Conservation (phyloP, 1,140 invertebrate species). For the Atta texana region DNA sequence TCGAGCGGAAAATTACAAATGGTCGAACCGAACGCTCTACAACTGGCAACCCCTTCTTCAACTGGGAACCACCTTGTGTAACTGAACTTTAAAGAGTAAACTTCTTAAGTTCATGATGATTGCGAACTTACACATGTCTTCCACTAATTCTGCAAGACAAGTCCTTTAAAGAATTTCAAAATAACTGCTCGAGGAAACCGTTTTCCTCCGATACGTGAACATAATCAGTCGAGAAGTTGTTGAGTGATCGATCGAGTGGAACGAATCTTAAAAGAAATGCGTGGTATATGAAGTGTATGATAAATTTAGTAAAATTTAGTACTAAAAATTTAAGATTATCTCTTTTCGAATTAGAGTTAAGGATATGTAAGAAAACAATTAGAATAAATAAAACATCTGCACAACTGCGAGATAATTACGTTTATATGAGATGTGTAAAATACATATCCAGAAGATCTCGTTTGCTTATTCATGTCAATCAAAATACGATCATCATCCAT, state of each 20-base stretch:
- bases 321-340: background rate
- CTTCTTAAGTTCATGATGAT: constrained; percentile 51
- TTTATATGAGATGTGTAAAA: background rate
- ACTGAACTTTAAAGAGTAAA: constrained; percentile 64
- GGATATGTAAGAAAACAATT: background rate
- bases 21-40: constrained; percentile 70
- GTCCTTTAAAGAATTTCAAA: constrained; percentile 45
- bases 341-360: background rate
- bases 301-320: background rate
- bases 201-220: constrained; percentile 18
- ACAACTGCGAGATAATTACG: background rate
- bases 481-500: background rate
- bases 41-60: constrained; percentile 75
- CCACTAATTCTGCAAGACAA: constrained; percentile 39
- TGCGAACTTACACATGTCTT: constrained; percentile 50
- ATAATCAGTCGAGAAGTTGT: constrained; percentile 7
- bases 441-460: background rate
- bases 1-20: constrained; percentile 82
- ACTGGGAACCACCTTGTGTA: constrained; percentile 37
- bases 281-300: too few species aligned
- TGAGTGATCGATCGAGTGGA: constrained; percentile 39
- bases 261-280: constrained; percentile 7
- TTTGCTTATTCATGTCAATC: background rate
- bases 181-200: constrained; percentile 10
- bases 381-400: background rate